A percentile compares a stretch with the other conserved stretches of the same genome.
These are phyloP conservation scores for Ptychadena robeensis DNA, from an alignment of 2,797 vertebrate genomes.

Conservation along the genomic window DNA sequence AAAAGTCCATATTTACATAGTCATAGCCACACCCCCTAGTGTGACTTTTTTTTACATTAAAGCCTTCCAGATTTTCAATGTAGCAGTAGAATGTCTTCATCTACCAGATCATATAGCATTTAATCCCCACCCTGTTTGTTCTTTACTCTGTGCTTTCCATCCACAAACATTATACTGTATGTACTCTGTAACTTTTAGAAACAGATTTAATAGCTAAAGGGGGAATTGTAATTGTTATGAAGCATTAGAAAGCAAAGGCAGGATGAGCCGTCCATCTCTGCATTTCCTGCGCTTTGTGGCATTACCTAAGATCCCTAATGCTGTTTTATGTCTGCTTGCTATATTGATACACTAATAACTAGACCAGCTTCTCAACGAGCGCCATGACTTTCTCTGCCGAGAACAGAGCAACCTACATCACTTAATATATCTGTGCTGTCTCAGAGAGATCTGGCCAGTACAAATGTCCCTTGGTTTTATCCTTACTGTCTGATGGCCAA, in stretches of 20 bases:
- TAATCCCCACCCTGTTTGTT: background rate
- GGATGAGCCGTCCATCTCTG: slow-evolving; percentile 16
- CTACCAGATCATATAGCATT: background rate
- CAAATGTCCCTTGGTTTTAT: background rate
- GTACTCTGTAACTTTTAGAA: slow-evolving; percentile 26
- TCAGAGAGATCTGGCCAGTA: background rate
- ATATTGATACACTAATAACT: slow-evolving; percentile 51
- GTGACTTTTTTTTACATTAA: too few species aligned
- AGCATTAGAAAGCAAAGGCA: slow-evolving; percentile 50
- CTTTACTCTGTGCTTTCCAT: slow-evolving; percentile 15
- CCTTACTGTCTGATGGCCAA: slow-evolving; percentile 5
- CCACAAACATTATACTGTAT: slow-evolving; percentile 20
- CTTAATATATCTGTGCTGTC: slow-evolving; percentile 28
- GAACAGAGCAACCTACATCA: slow-evolving; percentile 3
- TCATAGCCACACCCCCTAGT: too few species aligned
- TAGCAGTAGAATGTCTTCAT: background rate
- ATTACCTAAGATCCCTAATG: slow-evolving; percentile 57
- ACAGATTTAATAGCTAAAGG: slow-evolving; percentile 46
- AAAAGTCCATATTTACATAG: too few species aligned
- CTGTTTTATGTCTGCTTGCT: slow-evolving; percentile 35
- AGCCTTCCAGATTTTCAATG: too few species aligned
- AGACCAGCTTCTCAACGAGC: background rate
- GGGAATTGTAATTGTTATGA: slow-evolving; percentile 49
- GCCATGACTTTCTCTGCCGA: background rate
- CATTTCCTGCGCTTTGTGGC: slow-evolving; percentile 54